Conservation (phyloP, 2,797 vertebrate species). For the Enteromius viviparus region DNA sequence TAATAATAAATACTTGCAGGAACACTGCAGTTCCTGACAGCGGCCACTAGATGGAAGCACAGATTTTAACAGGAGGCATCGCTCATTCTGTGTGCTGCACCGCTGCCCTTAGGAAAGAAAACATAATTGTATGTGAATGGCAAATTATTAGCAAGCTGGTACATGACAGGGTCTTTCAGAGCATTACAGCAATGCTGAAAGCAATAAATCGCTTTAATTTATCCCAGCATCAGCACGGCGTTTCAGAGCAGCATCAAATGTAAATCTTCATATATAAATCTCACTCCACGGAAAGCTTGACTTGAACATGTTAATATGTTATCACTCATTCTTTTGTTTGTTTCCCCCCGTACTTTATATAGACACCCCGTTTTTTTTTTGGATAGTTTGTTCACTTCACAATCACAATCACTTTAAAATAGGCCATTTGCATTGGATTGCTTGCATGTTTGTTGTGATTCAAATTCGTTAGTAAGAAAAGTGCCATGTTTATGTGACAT, state of each 20-base stretch:
- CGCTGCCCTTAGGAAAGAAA: not conserved
- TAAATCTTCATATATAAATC: not conserved
- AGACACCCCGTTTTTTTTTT: not conserved
- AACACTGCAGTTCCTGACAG: not conserved
- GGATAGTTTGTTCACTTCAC: not conserved
- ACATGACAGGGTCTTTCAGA: not conserved
- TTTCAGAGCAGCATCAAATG: conserved; percentile 21
- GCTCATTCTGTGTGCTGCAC: not conserved
- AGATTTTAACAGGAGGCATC: not conserved
- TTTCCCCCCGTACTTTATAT: not conserved
- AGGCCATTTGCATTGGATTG: not conserved
- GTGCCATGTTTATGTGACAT: too few relatives aligned
- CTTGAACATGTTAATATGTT: not conserved
- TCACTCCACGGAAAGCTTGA: not conserved
- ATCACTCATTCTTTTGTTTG: not conserved
- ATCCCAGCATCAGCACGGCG: not conserved
- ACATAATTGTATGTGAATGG: conserved; percentile 27
- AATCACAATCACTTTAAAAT: too few relatives aligned
- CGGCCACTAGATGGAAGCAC: conserved; percentile 69
- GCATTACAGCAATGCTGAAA: not conserved
- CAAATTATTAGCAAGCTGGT: conserved; percentile 18
- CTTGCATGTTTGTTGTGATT: not conserved
- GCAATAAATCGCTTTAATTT: conserved; percentile 5
- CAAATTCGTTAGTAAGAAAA: too few relatives aligned
- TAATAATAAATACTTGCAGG: not conserved